phyloP scores from a whole-genome alignment of 1,140 invertebrate genomes.

The Aphelenchoides besseyi region DNA sequence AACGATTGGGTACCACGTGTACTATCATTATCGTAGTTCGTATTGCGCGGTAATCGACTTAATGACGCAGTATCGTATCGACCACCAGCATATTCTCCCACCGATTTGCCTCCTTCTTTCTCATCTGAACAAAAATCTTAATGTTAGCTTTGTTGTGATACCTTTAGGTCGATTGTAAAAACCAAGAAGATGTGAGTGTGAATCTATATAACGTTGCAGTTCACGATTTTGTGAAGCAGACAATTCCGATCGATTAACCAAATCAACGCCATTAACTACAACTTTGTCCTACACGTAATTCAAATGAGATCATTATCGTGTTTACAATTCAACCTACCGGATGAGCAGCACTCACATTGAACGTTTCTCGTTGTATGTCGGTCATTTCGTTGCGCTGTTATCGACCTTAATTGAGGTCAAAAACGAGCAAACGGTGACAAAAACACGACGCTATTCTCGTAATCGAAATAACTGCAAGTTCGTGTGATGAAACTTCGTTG shows the following conservation, averaged over 20 bases:
- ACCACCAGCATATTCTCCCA: slow-evolving; percentile 5
- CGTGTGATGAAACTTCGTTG: neutral
- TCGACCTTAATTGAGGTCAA: neutral
- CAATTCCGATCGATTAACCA: slow-evolving; percentile 39
- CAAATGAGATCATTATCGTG: neutral
- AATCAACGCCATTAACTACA: slow-evolving; percentile 47
- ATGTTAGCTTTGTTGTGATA: too few species aligned
- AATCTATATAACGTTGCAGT: slow-evolving; percentile 36
- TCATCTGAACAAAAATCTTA: slow-evolving; percentile 28
- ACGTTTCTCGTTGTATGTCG: slow-evolving; percentile 7
- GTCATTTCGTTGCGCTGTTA: too few species aligned
- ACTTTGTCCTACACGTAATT: slow-evolving; percentile 49
- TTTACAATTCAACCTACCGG: slow-evolving; percentile 46
- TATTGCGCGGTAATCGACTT: neutral
- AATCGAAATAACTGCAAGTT: neutral
- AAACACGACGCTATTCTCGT: neutral
- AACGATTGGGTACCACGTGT: neutral
- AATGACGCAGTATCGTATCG: slow-evolving; percentile 12
- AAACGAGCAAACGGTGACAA: neutral
- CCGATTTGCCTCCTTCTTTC: slow-evolving; percentile 14
- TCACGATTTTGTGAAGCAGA: slow-evolving; percentile 45
- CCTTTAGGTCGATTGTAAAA: slow-evolving; percentile 27
- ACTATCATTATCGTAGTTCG: slow-evolving; percentile 5
- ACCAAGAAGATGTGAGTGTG: slow-evolving; percentile 40
- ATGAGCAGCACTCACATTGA: slow-evolving; percentile 46